Base-by-base conservation (phyloP, 2,797 vertebrate species). In the Discoglossus pictus region DNA sequence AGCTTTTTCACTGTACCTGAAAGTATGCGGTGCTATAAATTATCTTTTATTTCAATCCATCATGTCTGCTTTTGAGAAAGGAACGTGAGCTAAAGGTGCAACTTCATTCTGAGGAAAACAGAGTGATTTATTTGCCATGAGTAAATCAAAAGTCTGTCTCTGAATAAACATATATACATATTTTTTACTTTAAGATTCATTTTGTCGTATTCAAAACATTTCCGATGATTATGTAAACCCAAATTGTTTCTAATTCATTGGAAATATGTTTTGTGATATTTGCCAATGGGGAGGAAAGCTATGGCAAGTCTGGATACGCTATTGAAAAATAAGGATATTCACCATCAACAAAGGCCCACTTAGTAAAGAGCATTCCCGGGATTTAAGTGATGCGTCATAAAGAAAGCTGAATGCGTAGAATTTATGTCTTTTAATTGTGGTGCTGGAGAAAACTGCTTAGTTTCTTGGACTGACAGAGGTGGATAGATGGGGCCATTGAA, bases 1-100 rank as follows among this genome's bases (percentile, higher is more conserved):
- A 78, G 82, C 84, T 86, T 88, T n/a, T 85, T 89, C 81, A 84
- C 77, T 81, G 76, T 82, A 84, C 83, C 83, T 81, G 83, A 87
- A 88, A 86, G 83, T 90, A 88, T 88, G 86, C 88, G 89, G 85
- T 86, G 87, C 85, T 87, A 89, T 89, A 90, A 90, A 91, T 90
- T 89, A 89, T 89, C 86, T 88, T 90, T 89, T 90, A 90, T 89
- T 89, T 88, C 85, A 88, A 83, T 87, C 87, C 84, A 85, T 90
- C 88, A 90, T 79, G 84, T 81, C 84, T 89, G 83, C 87, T 88
- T 88, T 83, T 88, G 78, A 86, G 81, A 83, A 89, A 88, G 74
- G 82, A 88, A 84, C 81, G 84, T 85, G 80, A 86, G 84, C 87
- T 86, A 84, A 88, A 88, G 88, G 83, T 89, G 89, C 80, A 86